Conservation (phyloP, 92 coral and sea anemone species). For the Zoanthus sansibaricus region DNA sequence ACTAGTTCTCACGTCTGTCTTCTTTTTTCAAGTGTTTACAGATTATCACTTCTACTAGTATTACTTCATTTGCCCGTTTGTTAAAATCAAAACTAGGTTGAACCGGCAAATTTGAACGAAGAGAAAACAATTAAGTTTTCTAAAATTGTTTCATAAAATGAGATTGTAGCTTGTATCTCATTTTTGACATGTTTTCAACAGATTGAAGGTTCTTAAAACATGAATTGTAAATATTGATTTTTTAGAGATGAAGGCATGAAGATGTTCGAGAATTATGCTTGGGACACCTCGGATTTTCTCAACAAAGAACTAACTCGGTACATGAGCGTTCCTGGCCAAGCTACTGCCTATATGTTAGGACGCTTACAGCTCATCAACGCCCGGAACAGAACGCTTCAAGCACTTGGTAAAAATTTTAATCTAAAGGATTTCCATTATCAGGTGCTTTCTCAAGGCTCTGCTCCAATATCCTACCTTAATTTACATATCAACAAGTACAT, state of each 20-base stretch:
- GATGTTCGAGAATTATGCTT: constrained; percentile 82
- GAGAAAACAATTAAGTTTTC: no score
- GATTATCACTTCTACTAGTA: no score
- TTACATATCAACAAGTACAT: constrained; percentile 88
- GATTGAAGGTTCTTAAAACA: background rate
- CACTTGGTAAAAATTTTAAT: constrained; percentile 73
- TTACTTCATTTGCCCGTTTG: no score
- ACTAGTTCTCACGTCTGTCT: no score
- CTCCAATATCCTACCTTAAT: constrained; percentile 82
- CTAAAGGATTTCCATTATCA: constrained; percentile 94
- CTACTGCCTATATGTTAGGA: constrained; percentile 98
- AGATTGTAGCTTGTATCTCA: no score
- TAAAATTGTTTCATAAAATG: no score
- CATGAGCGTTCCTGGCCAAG: constrained; percentile 98
- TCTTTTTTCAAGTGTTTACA: no score
- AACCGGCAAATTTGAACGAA: no score
- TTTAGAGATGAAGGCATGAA: constrained; percentile 82
- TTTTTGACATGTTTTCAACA: no score
- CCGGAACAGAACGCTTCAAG: constrained; percentile 75
- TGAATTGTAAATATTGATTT: background rate
- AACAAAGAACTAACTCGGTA: constrained; percentile 96
- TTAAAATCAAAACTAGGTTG: no score
- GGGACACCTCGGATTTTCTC: constrained; percentile 97
- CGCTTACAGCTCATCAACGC: constrained; percentile 84
- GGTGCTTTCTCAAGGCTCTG: constrained; percentile 92